phyloP scores from a whole-genome alignment of 2,113 vertebrate genomes.

The Trogon melanurus region DNA sequence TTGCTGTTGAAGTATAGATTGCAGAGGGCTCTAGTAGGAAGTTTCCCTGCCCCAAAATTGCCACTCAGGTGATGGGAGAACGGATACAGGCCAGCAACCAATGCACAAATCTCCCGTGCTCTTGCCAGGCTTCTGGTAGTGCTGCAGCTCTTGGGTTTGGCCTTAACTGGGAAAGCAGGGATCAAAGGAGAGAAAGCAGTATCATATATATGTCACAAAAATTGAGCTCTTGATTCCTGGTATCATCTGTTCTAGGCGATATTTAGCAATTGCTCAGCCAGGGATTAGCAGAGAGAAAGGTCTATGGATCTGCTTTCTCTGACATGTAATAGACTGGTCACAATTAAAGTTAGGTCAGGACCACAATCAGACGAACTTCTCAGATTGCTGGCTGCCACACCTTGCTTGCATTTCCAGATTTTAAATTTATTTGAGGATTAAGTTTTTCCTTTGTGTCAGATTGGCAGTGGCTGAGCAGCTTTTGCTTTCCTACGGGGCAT shows the following conservation, averaged over 20 bases:
- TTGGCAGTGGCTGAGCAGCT: not conserved
- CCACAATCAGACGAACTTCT: not conserved
- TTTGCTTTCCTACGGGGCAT: not conserved
- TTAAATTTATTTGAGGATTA: conserved; percentile 12
- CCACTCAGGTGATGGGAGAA: not conserved
- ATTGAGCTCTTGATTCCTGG: not conserved
- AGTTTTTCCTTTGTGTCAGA: not conserved
- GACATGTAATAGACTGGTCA: not conserved
- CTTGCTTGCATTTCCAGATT: not conserved
- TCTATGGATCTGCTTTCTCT: not conserved
- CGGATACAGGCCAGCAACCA: not conserved
- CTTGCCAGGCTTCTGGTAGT: not conserved
- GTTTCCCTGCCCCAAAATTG: not conserved
- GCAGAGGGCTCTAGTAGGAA: not conserved
- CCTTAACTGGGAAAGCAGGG: not conserved
- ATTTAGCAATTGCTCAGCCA: not conserved
- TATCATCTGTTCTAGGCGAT: not conserved
- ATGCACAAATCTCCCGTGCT: not conserved
- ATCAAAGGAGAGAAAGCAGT: not conserved
- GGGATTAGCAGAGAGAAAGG: not conserved
- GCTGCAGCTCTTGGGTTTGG: not conserved
- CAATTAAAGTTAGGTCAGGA: not conserved
- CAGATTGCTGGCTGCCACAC: not conserved
- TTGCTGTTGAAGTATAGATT: not conserved
- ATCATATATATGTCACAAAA: not conserved